A percentile compares a stretch with the other conserved stretches of the same genome.
Evolutionary conservation across 2,888 invertebrate genomes (phyloP).

Genomic region (Nasonia oneida): DNA sequence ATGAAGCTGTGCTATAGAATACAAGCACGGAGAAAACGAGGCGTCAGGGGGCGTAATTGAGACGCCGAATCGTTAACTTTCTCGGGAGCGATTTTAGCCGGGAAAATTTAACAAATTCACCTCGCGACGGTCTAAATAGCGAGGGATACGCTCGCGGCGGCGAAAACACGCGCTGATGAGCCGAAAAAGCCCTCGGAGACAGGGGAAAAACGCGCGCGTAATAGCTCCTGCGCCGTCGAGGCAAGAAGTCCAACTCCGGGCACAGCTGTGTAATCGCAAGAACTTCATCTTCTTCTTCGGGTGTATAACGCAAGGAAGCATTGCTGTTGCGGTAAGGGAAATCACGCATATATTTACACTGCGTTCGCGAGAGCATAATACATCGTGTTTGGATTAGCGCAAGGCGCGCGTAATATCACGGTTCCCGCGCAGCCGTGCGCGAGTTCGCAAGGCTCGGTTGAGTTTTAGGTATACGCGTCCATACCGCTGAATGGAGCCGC

Average conservation of each 20-base stretch:
- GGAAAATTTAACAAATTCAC: not conserved
- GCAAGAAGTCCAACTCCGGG: not conserved
- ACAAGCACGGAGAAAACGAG: not conserved
- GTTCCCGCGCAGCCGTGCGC: not conserved
- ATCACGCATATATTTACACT: not conserved
- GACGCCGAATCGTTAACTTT: constrained; percentile 42
- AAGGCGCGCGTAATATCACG: not conserved
- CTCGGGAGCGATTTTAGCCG: constrained; percentile 25
- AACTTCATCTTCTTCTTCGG: not conserved
- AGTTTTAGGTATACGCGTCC: not conserved
- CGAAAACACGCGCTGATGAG: constrained; percentile 1
- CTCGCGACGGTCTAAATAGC: not conserved
- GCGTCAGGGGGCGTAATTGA: constrained; percentile 8
- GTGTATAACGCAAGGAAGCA: not conserved
- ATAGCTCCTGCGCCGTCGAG: not conserved
- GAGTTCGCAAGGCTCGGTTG: not conserved
- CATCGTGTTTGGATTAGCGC: not conserved
- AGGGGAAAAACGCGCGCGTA: not conserved
- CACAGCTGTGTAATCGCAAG: not conserved
- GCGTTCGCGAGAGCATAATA: not conserved
- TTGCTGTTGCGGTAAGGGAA: not conserved
- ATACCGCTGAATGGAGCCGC: not conserved
- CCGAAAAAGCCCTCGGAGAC: not conserved
- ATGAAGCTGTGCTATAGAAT: not conserved
- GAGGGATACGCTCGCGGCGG: not conserved